Evolutionary conservation across 2,797 vertebrate genomes (phyloP), one percentile per base, ranked within the genome.

Genomic region (Sebastes iracundus): DNA sequence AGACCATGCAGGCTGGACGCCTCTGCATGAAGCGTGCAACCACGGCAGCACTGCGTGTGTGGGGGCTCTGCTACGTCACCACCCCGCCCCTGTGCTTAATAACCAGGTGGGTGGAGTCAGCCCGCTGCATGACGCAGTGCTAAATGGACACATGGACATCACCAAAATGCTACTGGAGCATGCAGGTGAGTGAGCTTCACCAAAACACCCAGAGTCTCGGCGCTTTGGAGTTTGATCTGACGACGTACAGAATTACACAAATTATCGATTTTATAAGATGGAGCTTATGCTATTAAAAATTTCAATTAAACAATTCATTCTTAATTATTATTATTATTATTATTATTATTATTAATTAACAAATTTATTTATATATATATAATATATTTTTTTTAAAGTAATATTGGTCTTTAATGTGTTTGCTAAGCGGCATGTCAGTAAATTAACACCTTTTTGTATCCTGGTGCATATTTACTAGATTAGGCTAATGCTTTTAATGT

Each of bases 1-100:
- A 99, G 98, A 99, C 95, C 93, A 98, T 86, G 97, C 96, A 89
- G 98, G 98, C 92, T 99, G 98, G 98, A 98, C 97, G 7, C 97
- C 98, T 81, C 95, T 99, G 90, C 98, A 99, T 89, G 98, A 99
- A 96, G 98, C 98, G 23, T 99, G 97, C 96, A 98, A 98, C 96
- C 97, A 99, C 91, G 98, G 98, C 90, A 98, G 96, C 96, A 94
- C 93, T 59, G 96, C 95, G 55, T 98, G 97, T 90, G 97, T 98
- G 93, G 95, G 87, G 91, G 97, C 97, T 91, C 96, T 99, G 95
- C 95, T 99, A 85, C 95, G 91, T 38, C 96, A 96, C 87, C 96
- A 91, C 91, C 97, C 97, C 62, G 88, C 95, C 92, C 97, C 98
- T 72, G 91, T 97, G 90, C 94, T 99, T 82, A 94, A 96, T 90